phyloP scores from a whole-genome alignment of 2,888 invertebrate genomes.

The Unio delphinus region DNA sequence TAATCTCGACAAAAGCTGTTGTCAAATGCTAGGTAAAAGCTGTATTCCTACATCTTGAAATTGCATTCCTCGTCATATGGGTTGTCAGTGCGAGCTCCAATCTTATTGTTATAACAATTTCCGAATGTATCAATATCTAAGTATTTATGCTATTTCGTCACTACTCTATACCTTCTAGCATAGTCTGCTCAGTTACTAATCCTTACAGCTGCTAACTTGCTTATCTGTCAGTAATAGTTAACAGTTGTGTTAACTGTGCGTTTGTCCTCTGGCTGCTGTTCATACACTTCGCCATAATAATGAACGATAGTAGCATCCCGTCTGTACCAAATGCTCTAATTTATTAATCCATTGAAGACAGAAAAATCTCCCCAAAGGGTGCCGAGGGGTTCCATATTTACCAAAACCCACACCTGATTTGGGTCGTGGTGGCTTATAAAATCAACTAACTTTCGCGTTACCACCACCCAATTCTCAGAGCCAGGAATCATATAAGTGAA shows the following conservation, averaged over 20 bases:
- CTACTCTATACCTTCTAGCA: constrained; percentile 14
- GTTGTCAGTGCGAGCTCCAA: constrained; percentile 4
- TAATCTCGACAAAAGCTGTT: constrained; percentile 22
- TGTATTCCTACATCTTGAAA: constrained; percentile 6
- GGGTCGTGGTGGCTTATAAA: constrained; percentile 36
- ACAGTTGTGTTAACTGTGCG: not conserved
- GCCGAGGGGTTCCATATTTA: constrained; percentile 18
- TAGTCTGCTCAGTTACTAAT: constrained; percentile 24
- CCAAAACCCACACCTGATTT: constrained; percentile 19
- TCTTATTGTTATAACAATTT: constrained; percentile 1
- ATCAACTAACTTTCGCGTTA: constrained; percentile 19
- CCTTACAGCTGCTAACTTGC: constrained; percentile 6
- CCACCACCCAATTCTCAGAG: constrained; percentile 19
- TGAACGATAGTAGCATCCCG: constrained; percentile 12
- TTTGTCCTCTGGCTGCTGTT: constrained; percentile 7
- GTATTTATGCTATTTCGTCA: constrained; percentile 9
- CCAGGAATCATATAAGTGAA: constrained; percentile 18
- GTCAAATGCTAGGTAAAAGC: constrained; percentile 23
- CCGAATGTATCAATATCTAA: constrained; percentile 11
- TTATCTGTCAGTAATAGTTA: constrained; percentile 8
- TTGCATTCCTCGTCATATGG: constrained; percentile 6
- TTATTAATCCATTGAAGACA: constrained; percentile 17
- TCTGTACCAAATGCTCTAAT: constrained; percentile 20
- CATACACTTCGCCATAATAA: constrained; percentile 9
- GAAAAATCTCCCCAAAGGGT: constrained; percentile 14